Evolutionary conservation across 2,113 vertebrate species (phyloP), one percentile per base, ranked within the genome.

Genomic region (Thalassoma bifasciatum): DNA sequence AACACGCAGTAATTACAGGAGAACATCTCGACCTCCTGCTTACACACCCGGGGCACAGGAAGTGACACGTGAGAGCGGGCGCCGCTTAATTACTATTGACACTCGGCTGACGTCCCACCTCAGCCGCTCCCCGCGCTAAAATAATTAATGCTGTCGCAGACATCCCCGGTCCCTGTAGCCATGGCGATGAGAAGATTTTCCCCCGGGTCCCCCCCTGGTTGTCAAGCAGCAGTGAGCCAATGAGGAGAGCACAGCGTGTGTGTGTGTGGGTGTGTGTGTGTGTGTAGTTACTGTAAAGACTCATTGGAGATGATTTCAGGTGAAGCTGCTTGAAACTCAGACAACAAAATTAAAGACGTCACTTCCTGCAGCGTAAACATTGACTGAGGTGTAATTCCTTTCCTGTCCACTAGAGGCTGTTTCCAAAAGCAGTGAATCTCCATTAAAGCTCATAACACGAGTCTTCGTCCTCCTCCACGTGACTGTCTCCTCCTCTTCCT

Each of bases 71-170:
- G 91, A 90, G 86, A 92, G 86, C 88, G 91, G 87, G 62, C 84
- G 79, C 66, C 89, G 73, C 82, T 91, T 94, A 94, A 94, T 94
- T 93, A 94, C 88, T 84, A 82, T 80, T 84, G 85, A 86, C 86
- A 82, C 88, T 86, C 81, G 82, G 47, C 78, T 38, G 51, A 73
- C 58, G 79, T 92, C 92, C 92, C 92, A 89, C 78, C 81, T 63
- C 86, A 56, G 68, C 77, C 50, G n/a, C 81, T 77, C 81, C 71
- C 47, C 37, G 78, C 86, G 84, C 85, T 86, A 86, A 92, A 89
- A 92, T 93, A 93, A 93, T 93, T 92, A 93, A 90, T 82, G 86
- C 86, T 63, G 90, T 82, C 78, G 77, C 82, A 63, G 70, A 81
- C 90, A 85, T 88, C 88, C 88, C 67, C 22, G 64, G 77, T 92